These are phyloP conservation scores for Teleiodes luculella DNA, from an alignment of 2,888 invertebrate genomes.

Conservation along the genomic window DNA sequence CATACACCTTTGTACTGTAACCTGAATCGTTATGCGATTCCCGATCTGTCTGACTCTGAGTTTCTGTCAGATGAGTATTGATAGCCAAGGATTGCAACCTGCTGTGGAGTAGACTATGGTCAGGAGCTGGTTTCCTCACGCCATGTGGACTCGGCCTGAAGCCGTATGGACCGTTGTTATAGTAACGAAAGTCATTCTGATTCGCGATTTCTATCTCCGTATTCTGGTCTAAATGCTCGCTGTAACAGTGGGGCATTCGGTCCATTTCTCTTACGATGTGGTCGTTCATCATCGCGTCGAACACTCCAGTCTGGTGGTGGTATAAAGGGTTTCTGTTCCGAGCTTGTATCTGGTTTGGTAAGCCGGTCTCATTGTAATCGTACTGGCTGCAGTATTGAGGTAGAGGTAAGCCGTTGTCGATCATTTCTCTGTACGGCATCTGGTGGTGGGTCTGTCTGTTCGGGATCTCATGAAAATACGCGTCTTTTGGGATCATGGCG, in stretches of 20 bases:
- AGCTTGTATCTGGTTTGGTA: conserved; percentile 53
- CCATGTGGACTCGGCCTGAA: conserved; percentile 39
- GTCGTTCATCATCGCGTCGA: conserved; percentile 76
- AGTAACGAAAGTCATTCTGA: conserved; percentile 67
- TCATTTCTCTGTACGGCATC: conserved; percentile 53
- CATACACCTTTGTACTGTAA: conserved; percentile 89
- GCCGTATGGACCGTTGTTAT: conserved; percentile 56
- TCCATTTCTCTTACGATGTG: conserved; percentile 73
- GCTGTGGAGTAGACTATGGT: conserved; percentile 66
- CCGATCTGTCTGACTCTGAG: conserved; percentile 75
- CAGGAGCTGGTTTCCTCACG: conserved; percentile 55
- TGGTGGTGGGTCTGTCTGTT: conserved; percentile 60
- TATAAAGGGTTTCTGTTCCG: conserved; percentile 67
- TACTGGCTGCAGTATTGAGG: conserved; percentile 51
- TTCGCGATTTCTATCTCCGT: conserved; percentile 72
- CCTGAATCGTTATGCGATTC: conserved; percentile 91
- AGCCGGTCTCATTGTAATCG: conserved; percentile 55
- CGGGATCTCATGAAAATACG: conserved; percentile 80
- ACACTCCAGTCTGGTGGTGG: conserved; percentile 65
- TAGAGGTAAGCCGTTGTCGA: conserved; percentile 48
- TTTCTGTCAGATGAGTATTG: conserved; percentile 69
- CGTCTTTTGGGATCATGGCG: conserved; percentile 77
- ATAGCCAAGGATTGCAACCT: conserved; percentile 70
- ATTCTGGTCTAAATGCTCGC: conserved; percentile 66
- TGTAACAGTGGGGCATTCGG: conserved; percentile 71